These are phyloP conservation scores for Sweltsa coloradensis DNA, from an alignment of 1,140 invertebrate species.

Conservation along the genomic window DNA sequence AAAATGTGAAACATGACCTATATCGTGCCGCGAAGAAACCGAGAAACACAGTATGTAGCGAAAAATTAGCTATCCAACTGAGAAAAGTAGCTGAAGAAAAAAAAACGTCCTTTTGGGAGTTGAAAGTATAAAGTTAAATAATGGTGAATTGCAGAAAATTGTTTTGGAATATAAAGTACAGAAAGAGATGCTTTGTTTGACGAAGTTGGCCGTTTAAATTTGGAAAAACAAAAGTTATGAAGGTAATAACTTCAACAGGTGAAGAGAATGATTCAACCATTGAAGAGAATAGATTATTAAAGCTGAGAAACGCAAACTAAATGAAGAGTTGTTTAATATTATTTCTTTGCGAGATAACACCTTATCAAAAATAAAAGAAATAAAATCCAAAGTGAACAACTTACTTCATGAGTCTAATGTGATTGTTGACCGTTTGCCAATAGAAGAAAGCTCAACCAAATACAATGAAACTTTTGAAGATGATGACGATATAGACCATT, in stretches of 20 bases:
- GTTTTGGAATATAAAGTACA: slow-evolving; percentile 2
- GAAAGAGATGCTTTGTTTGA: neutral
- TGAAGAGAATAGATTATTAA: slow-evolving; percentile 8
- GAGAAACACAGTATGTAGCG: no score
- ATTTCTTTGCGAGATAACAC: no score
- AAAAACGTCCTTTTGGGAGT: neutral
- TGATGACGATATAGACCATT: no score
- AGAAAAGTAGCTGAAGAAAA: slow-evolving; percentile 3
- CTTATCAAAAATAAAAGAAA: no score
- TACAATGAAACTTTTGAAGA: no score
- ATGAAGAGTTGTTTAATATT: neutral
- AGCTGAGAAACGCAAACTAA: slow-evolving; percentile 1
- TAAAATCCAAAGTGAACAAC: no score
- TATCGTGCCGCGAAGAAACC: no score
- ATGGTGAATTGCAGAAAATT: slow-evolving; percentile 5
- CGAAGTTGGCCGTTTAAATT: neutral
- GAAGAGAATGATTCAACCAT: neutral
- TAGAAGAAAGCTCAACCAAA: no score
- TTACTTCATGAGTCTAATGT: no score
- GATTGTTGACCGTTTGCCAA: no score
- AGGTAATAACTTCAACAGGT: neutral
- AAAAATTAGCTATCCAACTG: no score
- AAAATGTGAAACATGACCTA: slow-evolving; percentile 31
- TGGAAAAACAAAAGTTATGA: neutral
- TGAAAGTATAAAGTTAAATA: slow-evolving; percentile 2